These are phyloP conservation scores for Bolinopsis microptera DNA, from an alignment of 37 sponge, comb jelly and placozoan genomes.

Conservation along the genomic window DNA sequence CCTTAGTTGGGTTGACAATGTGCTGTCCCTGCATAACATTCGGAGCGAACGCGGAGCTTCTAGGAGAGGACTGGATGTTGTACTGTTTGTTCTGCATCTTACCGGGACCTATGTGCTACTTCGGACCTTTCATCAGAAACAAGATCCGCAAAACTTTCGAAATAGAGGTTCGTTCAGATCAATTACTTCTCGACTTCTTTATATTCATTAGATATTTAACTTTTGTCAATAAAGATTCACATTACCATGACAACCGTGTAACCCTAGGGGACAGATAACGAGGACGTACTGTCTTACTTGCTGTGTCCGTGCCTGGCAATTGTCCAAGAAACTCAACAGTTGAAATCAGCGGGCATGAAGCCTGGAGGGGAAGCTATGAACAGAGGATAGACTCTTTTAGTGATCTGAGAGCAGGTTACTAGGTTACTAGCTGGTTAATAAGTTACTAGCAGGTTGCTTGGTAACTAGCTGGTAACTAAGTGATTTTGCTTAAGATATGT, in stretches of 20 bases:
- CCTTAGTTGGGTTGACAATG: conserved; percentile 25
- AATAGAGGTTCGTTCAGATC: conserved; percentile 31
- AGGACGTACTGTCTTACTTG: conserved; percentile 37
- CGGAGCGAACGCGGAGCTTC: conserved; percentile 54
- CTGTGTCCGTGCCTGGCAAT: conserved; percentile 52
- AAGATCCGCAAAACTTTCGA: conserved; percentile 51
- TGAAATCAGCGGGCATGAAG: conserved; percentile 61
- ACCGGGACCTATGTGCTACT: conserved; percentile 54
- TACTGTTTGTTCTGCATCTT: conserved; percentile 65
- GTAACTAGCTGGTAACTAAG: no score
- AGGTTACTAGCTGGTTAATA: no score
- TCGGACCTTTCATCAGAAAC: conserved; percentile 39
- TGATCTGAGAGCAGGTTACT: no score
- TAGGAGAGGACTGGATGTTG: conserved; percentile 63
- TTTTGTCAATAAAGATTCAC: no score
- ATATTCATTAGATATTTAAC: background rate
- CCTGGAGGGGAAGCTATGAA: conserved; percentile 63
- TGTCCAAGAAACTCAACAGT: conserved; percentile 53
- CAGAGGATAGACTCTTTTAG: background rate
- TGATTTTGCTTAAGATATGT: no score
- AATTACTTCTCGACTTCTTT: background rate
- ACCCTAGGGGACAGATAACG: conserved; percentile 41
- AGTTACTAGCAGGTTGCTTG: no score
- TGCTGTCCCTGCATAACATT: conserved; percentile 63
- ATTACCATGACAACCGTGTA: no score